phyloP scores from a whole-genome alignment of 1,140 invertebrate species.

The Tetragonula clypearis region DNA sequence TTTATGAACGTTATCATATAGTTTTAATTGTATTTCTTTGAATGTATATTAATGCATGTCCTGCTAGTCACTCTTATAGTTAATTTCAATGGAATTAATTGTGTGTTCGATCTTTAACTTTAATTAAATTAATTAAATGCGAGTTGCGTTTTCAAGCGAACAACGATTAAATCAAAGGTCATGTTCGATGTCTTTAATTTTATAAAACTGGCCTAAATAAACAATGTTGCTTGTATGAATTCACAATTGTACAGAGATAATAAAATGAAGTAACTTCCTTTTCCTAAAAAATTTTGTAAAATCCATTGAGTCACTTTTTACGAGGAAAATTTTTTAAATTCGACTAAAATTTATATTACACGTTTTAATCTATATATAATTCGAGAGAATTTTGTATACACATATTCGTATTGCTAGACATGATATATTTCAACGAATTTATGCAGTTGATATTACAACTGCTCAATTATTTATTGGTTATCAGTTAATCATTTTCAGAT shows the following conservation, averaged over 20 bases:
- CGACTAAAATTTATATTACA: neutral
- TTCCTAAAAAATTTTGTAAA: neutral
- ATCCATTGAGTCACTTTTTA: neutral
- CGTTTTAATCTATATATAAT: neutral
- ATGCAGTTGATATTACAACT: neutral
- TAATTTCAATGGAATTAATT: neutral
- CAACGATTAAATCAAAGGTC: slow-evolving; percentile 5
- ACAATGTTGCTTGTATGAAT: neutral
- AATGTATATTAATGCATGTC: slow-evolving; percentile 12
- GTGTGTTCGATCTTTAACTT: neutral
- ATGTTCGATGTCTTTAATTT: neutral
- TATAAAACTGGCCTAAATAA: slow-evolving; percentile 26
- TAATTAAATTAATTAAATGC: no score
- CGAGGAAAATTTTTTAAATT: neutral
- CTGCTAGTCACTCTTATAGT: slow-evolving; percentile 4
- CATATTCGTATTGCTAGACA: neutral
- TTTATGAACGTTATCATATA: neutral
- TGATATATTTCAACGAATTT: no score
- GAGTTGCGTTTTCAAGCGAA: neutral
- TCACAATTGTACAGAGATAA: slow-evolving; percentile 5
- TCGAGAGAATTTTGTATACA: neutral
- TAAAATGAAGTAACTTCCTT: slow-evolving; percentile 14
- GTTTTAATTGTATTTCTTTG: neutral
- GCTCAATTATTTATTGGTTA: neutral
- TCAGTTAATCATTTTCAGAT: neutral